These are phyloP conservation scores for Cotesia congregata DNA, from an alignment of 2,888 invertebrate species.

Conservation along the genomic window DNA sequence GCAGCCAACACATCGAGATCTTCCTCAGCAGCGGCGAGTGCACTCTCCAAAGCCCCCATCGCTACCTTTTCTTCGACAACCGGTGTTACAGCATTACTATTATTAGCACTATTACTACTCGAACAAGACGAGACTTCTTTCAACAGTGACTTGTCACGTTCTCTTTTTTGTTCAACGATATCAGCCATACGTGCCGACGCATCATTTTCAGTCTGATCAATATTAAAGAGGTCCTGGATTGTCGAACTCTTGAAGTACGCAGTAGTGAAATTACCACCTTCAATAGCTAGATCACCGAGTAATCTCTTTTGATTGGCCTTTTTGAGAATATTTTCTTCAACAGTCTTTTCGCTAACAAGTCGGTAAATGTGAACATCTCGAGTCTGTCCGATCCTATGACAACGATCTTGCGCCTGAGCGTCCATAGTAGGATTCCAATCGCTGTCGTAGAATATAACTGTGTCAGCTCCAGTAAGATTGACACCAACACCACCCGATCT, in stretches of 20 bases:
- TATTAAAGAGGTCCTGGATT: conserved; percentile 92
- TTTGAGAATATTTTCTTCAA: conserved; percentile 99
- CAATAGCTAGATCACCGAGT: conserved; percentile 96
- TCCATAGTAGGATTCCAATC: conserved; percentile 99
- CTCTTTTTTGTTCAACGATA: conserved; percentile 72
- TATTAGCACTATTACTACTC: not conserved
- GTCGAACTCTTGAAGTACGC: conserved; percentile 94
- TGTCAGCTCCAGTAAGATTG: conserved; percentile 98
- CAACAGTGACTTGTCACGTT: conserved; percentile 66
- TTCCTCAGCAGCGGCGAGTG: conserved; percentile 93
- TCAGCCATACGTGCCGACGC: conserved; percentile 75
- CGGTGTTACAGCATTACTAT: conserved; percentile 43
- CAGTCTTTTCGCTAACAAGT: conserved; percentile 95
- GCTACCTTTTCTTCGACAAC: conserved; percentile 74
- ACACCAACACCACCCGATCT: conserved; percentile 98
- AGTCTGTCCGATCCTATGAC: conserved; percentile 99
- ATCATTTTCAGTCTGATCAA: conserved; percentile 77
- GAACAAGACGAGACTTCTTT: conserved; percentile 55
- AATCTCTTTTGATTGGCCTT: conserved; percentile 98
- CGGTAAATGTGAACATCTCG: conserved; percentile 98
- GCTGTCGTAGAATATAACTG: conserved; percentile 99
- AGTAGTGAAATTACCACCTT: conserved; percentile 98
- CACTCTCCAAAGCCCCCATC: conserved; percentile 81
- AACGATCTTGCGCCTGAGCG: conserved; percentile 95
- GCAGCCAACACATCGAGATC: conserved; percentile 95